These are phyloP conservation scores for Spilarctia lutea DNA, from an alignment of 2,888 invertebrate genomes.

Conservation along the genomic window DNA sequence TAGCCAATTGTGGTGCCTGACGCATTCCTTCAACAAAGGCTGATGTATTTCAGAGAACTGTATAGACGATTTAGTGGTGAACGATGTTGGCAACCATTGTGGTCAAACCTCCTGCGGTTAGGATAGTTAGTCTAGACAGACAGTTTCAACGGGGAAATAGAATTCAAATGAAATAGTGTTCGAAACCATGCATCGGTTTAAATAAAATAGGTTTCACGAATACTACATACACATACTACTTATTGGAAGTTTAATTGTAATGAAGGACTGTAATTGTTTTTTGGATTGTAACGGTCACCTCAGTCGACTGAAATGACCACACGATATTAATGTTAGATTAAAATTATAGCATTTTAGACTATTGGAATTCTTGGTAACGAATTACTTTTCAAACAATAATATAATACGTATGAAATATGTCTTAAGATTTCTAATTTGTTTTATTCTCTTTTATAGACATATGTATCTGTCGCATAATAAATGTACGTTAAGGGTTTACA, in stretches of 20 bases:
- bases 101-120: constrained; percentile 1
- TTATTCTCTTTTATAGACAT: neutral
- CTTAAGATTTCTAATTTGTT: too few relatives aligned
- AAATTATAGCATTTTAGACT: too few relatives aligned
- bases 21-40: constrained; percentile 9
- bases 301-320: neutral
- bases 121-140: neutral
- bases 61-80: neutral
- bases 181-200: neutral
- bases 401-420: too few relatives aligned
- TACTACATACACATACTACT: neutral
- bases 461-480: neutral
- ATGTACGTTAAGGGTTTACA: neutral
- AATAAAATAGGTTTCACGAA: neutral
- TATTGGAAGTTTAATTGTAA: neutral
- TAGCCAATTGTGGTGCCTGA: neutral
- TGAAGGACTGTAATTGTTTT: too few relatives aligned
- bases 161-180: neutral
- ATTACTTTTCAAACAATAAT: too few relatives aligned
- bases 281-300: neutral
- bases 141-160: neutral
- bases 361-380: too few relatives aligned
- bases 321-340: neutral
- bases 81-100: neutral
- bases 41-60: neutral